These are phyloP conservation scores for Hypsibius dujardini DNA, from an alignment of 1,140 invertebrate genomes.

Conservation along the genomic window DNA sequence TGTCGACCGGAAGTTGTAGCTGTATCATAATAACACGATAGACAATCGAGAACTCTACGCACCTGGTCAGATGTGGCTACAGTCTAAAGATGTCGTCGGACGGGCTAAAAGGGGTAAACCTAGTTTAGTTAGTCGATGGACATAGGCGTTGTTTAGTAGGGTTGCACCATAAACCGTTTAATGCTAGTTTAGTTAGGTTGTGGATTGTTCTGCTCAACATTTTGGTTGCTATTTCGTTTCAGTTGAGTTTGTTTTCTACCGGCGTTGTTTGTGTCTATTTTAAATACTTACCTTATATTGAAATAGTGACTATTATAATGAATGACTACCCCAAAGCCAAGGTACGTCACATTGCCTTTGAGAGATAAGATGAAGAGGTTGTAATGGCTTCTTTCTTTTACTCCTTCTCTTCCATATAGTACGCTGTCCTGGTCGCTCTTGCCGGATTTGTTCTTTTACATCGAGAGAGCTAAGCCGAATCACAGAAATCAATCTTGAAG, in stretches of 20 bases:
- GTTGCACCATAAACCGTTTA: too few relatives aligned
- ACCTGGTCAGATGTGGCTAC: slow-evolving; percentile 91
- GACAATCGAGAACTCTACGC: slow-evolving; percentile 96
- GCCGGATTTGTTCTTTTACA: slow-evolving; percentile 79
- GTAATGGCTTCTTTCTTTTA: too few relatives aligned
- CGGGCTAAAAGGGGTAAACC: slow-evolving; percentile 55
- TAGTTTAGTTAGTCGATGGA: background rate
- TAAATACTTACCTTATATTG: slow-evolving; percentile 83
- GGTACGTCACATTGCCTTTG: slow-evolving; percentile 27
- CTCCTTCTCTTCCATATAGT: slow-evolving; percentile 42
- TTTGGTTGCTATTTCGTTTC: too few relatives aligned
- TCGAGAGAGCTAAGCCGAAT: slow-evolving; percentile 48
- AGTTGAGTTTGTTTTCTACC: too few relatives aligned
- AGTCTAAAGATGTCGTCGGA: slow-evolving; percentile 91
- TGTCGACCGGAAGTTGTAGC: too few relatives aligned
- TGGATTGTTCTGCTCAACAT: too few relatives aligned
- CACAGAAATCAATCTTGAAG: too few relatives aligned
- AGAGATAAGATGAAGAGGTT: too few relatives aligned
- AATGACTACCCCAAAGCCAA: slow-evolving; percentile 99
- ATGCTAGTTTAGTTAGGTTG: too few relatives aligned
- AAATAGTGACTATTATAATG: slow-evolving; percentile 98
- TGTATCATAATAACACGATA: slow-evolving; percentile 82
- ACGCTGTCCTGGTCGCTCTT: slow-evolving; percentile 65
- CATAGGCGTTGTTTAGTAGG: too few relatives aligned
- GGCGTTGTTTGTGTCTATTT: slow-evolving; percentile 21